Conservation (phyloP, 2,797 vertebrate genomes). For the Urophycis tenuis region DNA sequence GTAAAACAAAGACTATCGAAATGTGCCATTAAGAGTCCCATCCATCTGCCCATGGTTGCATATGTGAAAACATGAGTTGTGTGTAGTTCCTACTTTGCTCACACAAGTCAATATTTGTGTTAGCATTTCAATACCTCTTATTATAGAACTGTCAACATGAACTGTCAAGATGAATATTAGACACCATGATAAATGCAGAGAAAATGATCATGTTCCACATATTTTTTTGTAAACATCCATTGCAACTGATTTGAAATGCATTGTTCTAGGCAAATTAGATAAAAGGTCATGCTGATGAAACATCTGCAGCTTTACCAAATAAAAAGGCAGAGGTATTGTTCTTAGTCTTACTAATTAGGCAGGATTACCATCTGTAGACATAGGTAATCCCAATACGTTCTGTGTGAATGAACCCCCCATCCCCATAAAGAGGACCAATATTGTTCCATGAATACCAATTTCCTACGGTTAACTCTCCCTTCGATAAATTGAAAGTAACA, state of each 20-base stretch:
- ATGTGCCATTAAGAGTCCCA: constrained; percentile 22
- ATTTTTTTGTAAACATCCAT: constrained; percentile 5
- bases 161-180: background rate
- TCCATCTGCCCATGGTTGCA: constrained; percentile 6
- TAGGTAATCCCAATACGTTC: background rate
- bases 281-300: constrained; percentile 24
- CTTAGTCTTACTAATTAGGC: constrained; percentile 8
- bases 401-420: background rate
- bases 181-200: background rate
- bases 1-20: constrained; percentile 21
- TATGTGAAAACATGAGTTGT: constrained; percentile 16
- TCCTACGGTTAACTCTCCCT: background rate
- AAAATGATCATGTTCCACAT: background rate
- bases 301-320: constrained; percentile 20
- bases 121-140: background rate
- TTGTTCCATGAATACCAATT: background rate
- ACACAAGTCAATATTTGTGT: background rate
- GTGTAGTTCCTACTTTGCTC: constrained; percentile 23
- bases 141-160: background rate
- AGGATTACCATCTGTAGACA: background rate
- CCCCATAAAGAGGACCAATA: background rate
- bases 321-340: constrained; percentile 7
- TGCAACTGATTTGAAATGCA: constrained; percentile 28
- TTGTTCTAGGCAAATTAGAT: constrained; percentile 19
- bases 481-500: background rate